Conservation (phyloP, 2,113 vertebrate genomes). For the Natator depressus region DNA sequence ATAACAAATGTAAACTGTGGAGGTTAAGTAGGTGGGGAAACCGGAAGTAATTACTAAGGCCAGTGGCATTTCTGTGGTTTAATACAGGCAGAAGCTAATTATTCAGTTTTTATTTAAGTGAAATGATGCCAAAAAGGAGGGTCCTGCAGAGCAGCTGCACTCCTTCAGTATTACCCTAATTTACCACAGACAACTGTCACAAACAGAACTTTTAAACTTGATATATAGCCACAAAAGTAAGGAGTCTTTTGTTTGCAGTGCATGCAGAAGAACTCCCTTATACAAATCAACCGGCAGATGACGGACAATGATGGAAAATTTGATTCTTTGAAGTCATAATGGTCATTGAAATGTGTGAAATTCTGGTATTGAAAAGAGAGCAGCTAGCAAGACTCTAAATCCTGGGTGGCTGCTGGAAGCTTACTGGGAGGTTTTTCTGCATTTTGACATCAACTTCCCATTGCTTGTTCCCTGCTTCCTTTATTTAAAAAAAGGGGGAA, state of each 20-base stretch:
- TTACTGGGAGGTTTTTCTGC: conserved; percentile 94
- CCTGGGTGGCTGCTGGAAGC: conserved; percentile 93
- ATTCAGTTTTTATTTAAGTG: conserved; percentile 86
- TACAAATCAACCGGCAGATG: conserved; percentile 93
- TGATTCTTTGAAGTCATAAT: conserved; percentile 99
- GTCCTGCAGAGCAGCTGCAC: conserved; percentile 82
- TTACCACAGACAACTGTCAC: conserved; percentile 86
- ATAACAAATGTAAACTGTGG: conserved; percentile 86
- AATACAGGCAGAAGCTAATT: conserved; percentile 84
- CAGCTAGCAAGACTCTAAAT: conserved; percentile 85
- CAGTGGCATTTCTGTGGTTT: conserved; percentile 84
- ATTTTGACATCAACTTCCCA: conserved; percentile 95
- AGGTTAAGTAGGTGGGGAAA: conserved; percentile 91
- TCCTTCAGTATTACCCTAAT: conserved; percentile 85
- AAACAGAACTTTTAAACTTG: conserved; percentile 84
- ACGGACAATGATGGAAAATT: conserved; percentile 98
- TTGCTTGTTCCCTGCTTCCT: conserved; percentile 91
- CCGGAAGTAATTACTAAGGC: conserved; percentile 92
- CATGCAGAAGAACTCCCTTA: conserved; percentile 90
- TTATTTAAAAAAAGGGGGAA: conserved; percentile 64
- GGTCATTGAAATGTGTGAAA: conserved; percentile 99
- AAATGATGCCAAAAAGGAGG: conserved; percentile 84
- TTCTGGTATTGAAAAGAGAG: conserved; percentile 93
- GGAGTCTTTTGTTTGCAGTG: conserved; percentile 89
- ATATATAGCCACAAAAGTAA: conserved; percentile 84